Evolutionary conservation across 64 coral and sea anemone species (phyloP), one percentile per base, ranked within the genome.

Genomic region (Astreopora myriophthalma): DNA sequence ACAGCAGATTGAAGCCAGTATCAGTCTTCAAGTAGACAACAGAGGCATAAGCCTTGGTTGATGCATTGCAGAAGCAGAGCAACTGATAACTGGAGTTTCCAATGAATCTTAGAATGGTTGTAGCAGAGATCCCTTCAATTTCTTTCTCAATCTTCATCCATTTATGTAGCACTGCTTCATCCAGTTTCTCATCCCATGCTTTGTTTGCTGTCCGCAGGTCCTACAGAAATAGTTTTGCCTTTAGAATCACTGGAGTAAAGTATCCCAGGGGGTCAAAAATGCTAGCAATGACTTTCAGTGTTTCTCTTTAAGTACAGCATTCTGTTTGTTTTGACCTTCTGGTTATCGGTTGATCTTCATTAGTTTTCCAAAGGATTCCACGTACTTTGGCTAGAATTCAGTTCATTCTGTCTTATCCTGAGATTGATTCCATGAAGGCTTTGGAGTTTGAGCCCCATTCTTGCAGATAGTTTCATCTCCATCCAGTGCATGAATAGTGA

Each of bases 111-210:
- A 75, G 88, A 48, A 90, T 70, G 32, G 31, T 64, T 42, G 68
- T 61, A 35, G 64, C 25, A 26, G 32, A 78, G 77, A 78, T 37
- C 27, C 52, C 30, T 69, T 90, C 40, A 79, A 80, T 40, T 79
- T 65, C 76, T 70, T 84, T 70, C 22, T 79, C 55, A 40, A 79
- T 76, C 27, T 61, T 64, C 25, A 76, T 89, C 69, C 86, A 88
- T 26, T 38, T 55, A 22, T 40, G 44, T 12, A 89, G 88, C 27
- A 34, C 62, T 23, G 83, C 89, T 82, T 78, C 77, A 12, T 27
- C 79, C 20, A 91, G 77, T 51, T 92, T 79, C 72, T 73, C 79
- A 35, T 92, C 89, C 79, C 89, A 92, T 42, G 84, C 31, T 60
- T 35, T 44, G 29, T 92, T 73, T 33, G 20, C 38, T 20, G 73